Conservation (phyloP, 2,888 invertebrate species). For the Halictus quadricinctus region DNA sequence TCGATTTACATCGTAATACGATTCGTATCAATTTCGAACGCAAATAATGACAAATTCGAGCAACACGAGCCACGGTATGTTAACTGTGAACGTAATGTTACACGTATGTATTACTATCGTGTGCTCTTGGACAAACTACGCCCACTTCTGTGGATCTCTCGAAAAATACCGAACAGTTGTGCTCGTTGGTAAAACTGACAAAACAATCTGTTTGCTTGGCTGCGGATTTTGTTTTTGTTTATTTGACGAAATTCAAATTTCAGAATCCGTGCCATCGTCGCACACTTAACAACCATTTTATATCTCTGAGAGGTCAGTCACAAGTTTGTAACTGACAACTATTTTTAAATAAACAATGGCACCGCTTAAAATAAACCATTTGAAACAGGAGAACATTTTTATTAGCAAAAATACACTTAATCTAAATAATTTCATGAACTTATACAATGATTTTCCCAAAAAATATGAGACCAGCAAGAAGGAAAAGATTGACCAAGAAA, state of each 20-base stretch:
- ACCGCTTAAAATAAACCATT: no score
- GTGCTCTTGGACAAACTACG: not conserved
- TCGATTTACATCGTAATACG: slow-evolving; percentile 22
- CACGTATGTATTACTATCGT: not conserved
- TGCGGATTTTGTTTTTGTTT: not conserved
- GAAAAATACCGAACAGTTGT: not conserved
- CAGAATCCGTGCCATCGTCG: no score
- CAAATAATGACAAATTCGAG: slow-evolving; percentile 16
- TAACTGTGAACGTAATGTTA: not conserved
- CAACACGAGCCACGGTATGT: not conserved
- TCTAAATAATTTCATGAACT: not conserved
- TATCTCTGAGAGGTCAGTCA: no score
- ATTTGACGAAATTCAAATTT: no score
- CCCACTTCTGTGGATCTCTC: not conserved
- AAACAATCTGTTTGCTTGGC: not conserved
- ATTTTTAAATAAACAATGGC: no score
- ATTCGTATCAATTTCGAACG: slow-evolving; percentile 30
- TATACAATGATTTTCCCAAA: not conserved
- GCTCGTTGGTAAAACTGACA: not conserved
- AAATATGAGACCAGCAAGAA: not conserved
- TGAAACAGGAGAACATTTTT: no score
- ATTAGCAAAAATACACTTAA: not conserved
- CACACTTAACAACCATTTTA: no score
- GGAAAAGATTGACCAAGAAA: not conserved
- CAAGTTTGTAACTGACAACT: no score